Conservation (phyloP, 2,888 invertebrate species). For the Psylliodes chrysocephalus region DNA sequence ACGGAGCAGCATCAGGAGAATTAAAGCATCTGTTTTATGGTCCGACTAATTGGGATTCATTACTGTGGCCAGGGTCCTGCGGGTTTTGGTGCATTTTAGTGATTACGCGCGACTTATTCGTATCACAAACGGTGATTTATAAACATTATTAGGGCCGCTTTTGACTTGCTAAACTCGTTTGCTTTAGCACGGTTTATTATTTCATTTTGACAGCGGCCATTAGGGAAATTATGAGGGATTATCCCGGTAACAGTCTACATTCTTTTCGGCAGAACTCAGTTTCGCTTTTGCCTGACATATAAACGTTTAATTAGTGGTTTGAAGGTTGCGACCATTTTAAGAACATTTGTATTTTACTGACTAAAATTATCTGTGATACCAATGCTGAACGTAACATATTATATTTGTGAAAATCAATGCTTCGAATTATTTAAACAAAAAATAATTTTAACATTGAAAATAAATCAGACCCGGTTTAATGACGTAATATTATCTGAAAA, state of each 20-base stretch:
- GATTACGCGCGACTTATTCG: conserved; percentile 59
- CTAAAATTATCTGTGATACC: too few relatives aligned
- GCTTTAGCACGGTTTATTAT: conserved; percentile 19
- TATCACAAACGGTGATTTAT: conserved; percentile 60
- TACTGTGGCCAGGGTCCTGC: conserved; percentile 56
- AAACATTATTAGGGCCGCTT: conserved; percentile 55
- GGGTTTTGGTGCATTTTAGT: conserved; percentile 55
- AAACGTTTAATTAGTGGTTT: too few relatives aligned
- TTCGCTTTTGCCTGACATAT: not conserved
- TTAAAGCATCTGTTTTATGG: conserved; percentile 55
- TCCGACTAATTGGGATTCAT: conserved; percentile 61
- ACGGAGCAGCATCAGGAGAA: conserved; percentile 27
- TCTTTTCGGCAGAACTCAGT: not conserved
- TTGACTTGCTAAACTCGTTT: conserved; percentile 42
- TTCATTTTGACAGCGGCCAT: conserved; percentile 17
- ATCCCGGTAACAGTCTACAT: not conserved
- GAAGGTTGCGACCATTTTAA: too few relatives aligned
- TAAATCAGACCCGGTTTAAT: too few relatives aligned
- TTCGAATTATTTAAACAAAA: too few relatives aligned
- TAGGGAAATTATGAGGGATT: conserved; percentile 21
- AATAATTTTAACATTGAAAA: too few relatives aligned
- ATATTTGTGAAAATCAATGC: too few relatives aligned
- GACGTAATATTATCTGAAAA: too few relatives aligned
- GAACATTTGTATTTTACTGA: too few relatives aligned
- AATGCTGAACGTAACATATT: too few relatives aligned